Evolutionary conservation across 2,888 invertebrate species (phyloP).

Genomic region (Acleris cristana): DNA sequence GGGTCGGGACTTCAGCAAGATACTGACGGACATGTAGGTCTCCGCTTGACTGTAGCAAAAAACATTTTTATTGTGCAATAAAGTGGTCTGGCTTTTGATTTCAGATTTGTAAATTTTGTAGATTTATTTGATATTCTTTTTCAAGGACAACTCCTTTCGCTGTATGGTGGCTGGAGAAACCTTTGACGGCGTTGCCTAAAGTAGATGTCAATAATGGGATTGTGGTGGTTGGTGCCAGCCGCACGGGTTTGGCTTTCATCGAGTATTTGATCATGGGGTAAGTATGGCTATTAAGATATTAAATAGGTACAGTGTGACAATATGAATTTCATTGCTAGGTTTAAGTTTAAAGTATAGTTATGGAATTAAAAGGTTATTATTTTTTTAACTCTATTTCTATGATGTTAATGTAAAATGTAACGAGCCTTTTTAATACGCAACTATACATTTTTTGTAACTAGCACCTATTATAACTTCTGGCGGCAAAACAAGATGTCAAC

Average conservation of each 20-base stretch:
- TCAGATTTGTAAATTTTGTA: too few species aligned
- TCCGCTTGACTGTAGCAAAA: neutral
- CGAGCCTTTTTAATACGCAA: too few species aligned
- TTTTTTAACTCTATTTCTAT: too few species aligned
- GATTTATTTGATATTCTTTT: neutral
- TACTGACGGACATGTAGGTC: constrained; percentile 60
- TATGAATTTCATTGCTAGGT: too few species aligned
- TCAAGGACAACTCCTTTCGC: constrained; percentile 71
- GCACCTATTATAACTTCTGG: too few species aligned
- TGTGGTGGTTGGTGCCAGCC: constrained; percentile 87
- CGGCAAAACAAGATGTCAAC: too few species aligned
- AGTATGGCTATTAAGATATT: constrained; percentile 29
- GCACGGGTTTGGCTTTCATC: constrained; percentile 85
- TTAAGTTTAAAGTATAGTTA: too few species aligned
- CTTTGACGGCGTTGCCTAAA: constrained; percentile 76
- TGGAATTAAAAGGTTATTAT: too few species aligned
- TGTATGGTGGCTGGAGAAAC: constrained; percentile 82
- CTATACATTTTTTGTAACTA: too few species aligned
- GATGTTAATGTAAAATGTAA: too few species aligned
- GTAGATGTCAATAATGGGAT: constrained; percentile 83
- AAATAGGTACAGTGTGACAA: neutral
- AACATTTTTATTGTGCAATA: too few species aligned
- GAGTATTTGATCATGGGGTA: constrained; percentile 84
- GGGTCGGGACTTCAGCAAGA: constrained; percentile 55
- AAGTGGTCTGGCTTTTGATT: too few species aligned